These are phyloP conservation scores for Bradypus variegatus DNA, from an alignment of 2,797 vertebrate species.

Conservation along the genomic window DNA sequence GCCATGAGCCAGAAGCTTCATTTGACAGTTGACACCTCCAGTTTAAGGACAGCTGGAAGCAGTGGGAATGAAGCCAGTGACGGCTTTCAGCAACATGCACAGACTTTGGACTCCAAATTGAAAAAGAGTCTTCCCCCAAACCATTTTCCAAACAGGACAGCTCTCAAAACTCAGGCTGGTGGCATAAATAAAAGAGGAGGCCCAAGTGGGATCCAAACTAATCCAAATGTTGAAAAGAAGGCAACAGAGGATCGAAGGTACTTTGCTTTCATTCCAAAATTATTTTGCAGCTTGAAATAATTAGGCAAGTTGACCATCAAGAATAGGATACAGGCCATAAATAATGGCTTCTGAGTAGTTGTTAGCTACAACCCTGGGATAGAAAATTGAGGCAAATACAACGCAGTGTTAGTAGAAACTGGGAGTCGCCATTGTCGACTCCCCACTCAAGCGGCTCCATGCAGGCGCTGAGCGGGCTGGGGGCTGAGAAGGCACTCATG, in stretches of 20 bases:
- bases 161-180: slow-evolving; percentile 8
- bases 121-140: background rate
- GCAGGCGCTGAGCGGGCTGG: background rate
- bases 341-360: slow-evolving; percentile 12
- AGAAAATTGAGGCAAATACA: background rate
- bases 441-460: background rate
- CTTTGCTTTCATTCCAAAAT: background rate
- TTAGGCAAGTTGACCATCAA: background rate
- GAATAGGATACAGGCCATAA: background rate
- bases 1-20: background rate
- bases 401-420: background rate
- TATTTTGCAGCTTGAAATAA: background rate
- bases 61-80: background rate
- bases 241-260: slow-evolving; percentile 67
- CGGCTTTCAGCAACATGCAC: background rate
- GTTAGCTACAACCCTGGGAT: background rate
- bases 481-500: background rate
- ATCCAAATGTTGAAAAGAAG: slow-evolving; percentile 24
- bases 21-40: background rate
- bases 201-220: background rate
- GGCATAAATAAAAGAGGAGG: background rate
- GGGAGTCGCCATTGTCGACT: background rate
- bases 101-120: background rate
- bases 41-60: background rate
- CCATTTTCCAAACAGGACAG: background rate